phyloP scores from a whole-genome alignment of 2,888 invertebrate species.

The Acanthoscelides obtectus region DNA sequence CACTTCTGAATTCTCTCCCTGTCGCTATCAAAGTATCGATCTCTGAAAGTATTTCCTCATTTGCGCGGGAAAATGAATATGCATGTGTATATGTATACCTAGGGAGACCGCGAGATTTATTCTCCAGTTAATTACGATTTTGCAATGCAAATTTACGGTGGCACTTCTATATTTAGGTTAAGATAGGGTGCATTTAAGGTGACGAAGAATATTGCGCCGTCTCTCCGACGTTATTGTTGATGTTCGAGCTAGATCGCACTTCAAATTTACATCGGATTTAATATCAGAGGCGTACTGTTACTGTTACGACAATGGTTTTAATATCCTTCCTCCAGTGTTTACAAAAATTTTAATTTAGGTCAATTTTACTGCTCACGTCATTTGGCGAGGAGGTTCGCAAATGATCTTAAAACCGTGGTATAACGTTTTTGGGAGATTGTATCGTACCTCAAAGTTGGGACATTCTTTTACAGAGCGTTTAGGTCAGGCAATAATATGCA shows the following conservation, averaged over 20 bases:
- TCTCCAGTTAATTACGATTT: constrained; percentile 44
- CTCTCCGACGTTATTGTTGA: background rate
- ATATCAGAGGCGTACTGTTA: background rate
- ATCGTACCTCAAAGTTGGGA: too few relatives aligned
- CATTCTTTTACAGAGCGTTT: too few relatives aligned
- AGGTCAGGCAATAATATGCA: too few relatives aligned
- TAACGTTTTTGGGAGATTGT: too few relatives aligned
- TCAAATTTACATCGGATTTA: background rate
- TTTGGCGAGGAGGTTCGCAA: too few relatives aligned
- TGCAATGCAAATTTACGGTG: constrained; percentile 44
- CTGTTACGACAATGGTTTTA: too few relatives aligned
- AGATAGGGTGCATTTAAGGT: constrained; percentile 29
- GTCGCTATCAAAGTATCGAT: constrained; percentile 21
- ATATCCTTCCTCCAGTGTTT: too few relatives aligned
- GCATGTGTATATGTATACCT: constrained; percentile 25
- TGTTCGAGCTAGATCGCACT: background rate
- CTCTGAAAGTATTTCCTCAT: constrained; percentile 30
- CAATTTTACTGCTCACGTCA: too few relatives aligned
- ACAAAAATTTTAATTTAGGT: too few relatives aligned
- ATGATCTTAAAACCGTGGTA: too few relatives aligned
- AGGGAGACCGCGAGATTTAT: constrained; percentile 34
- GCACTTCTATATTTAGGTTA: constrained; percentile 42
- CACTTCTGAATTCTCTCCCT: background rate
- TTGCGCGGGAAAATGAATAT: constrained; percentile 38
- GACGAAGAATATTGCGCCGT: background rate